Percentiles rank a stretch among this genome's conserved stretches.
Evolutionary conservation across 2,797 vertebrate genomes (phyloP).

Genomic region (Sebastes taczanowskii): DNA sequence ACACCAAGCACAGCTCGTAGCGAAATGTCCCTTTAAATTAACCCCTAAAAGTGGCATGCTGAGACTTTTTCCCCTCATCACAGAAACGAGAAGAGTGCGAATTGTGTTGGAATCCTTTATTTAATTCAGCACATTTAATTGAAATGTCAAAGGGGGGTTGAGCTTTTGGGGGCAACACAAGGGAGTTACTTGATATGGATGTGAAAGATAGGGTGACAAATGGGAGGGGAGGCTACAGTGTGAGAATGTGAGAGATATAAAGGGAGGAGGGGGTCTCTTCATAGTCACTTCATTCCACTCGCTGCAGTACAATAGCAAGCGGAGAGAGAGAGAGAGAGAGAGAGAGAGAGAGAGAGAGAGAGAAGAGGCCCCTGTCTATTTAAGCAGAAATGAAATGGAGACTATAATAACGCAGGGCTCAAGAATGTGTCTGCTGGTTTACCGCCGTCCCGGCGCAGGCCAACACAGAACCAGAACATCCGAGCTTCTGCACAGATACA

Average conservation of each 20-base stretch:
- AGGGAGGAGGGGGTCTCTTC: slow-evolving; percentile 4
- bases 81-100: slow-evolving; percentile 1
- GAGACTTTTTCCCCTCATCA: not conserved
- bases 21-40: slow-evolving; percentile 41
- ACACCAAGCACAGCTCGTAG: slow-evolving; percentile 15
- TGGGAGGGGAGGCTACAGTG: slow-evolving; percentile 27
- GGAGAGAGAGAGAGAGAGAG: slow-evolving; percentile 21
- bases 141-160: slow-evolving; percentile 27
- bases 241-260: slow-evolving; percentile 36
- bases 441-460: slow-evolving; percentile 33
- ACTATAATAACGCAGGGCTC: slow-evolving; percentile 50
- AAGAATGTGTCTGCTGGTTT: slow-evolving; percentile 66
- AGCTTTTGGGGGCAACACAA: not conserved
- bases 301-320: slow-evolving; percentile 32
- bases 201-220: slow-evolving; percentile 33
- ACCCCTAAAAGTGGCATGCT: slow-evolving; percentile 21
- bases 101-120: slow-evolving; percentile 7
- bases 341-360: slow-evolving; percentile 29
- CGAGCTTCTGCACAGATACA: slow-evolving; percentile 15
- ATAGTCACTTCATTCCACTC: slow-evolving; percentile 31
- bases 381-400: slow-evolving; percentile 55
- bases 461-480: slow-evolving; percentile 31
- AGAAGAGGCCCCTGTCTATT: slow-evolving; percentile 39
- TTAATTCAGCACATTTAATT: slow-evolving; percentile 30
- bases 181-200: slow-evolving; percentile 47